A percentile compares a stretch with the other conserved stretches of the same genome.
phyloP scores from a whole-genome alignment of 2,113 vertebrate species.

The Indri indri region DNA sequence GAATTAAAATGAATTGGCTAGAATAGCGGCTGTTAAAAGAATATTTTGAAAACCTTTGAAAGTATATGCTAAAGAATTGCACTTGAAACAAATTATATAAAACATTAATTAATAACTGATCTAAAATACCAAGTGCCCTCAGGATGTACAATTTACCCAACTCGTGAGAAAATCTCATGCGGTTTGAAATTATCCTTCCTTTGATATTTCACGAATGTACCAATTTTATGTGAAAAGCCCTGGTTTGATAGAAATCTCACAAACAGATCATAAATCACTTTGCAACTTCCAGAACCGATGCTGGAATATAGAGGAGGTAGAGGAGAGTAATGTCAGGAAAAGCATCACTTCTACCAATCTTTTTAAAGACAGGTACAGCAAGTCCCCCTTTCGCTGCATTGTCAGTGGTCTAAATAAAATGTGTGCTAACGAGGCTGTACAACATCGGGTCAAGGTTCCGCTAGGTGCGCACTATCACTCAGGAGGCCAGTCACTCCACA shows the following conservation, averaged over 20 bases:
- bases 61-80: neutral
- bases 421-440: accelerated
- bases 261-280: neutral
- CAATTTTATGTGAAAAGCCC: neutral
- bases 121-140: neutral
- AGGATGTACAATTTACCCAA: neutral
- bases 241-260: neutral
- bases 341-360: neutral
- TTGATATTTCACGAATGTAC: neutral
- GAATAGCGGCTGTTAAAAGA: neutral
- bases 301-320: neutral
- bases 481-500: accelerated
- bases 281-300: neutral
- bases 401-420: neutral
- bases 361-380: neutral
- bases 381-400: neutral
- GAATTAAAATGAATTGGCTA: neutral
- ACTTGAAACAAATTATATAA: constrained; percentile 27
- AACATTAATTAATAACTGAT: constrained; percentile 39
- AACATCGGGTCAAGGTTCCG: neutral
- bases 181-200: neutral
- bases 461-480: neutral
- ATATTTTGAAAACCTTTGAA: constrained; percentile 14
- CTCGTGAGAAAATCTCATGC: neutral
- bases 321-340: neutral